Percentiles rank a stretch among this genome's conserved stretches.
Evolutionary conservation across 2,113 vertebrate species (phyloP).

Genomic region (Sphaerodactylus townsendi): DNA sequence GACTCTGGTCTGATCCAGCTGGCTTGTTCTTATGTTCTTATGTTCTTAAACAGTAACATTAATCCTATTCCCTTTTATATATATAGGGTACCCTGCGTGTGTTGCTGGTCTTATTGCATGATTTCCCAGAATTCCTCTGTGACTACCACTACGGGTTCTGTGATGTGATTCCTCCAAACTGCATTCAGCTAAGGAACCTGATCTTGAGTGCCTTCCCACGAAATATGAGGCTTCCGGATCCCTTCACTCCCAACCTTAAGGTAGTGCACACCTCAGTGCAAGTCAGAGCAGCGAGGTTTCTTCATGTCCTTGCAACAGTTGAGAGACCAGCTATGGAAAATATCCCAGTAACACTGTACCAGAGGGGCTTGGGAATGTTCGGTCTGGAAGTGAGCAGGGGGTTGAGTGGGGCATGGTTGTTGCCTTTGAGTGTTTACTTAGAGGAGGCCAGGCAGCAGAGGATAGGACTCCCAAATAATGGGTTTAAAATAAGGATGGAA

Average conservation of each 20-base stretch:
- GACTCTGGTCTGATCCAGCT: too few relatives aligned
- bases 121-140: constrained; percentile 98
- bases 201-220: constrained; percentile 99
- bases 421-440: too few relatives aligned
- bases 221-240: constrained; percentile 99
- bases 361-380: too few relatives aligned
- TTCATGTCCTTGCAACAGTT: background rate
- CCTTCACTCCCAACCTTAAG: constrained; percentile 98
- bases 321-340: background rate
- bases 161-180: constrained; percentile 98
- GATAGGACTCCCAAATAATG: too few relatives aligned
- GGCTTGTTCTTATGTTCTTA: too few relatives aligned
- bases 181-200: constrained; percentile 98
- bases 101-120: constrained; percentile 94
- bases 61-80: background rate
- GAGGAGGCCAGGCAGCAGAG: too few relatives aligned
- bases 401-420: too few relatives aligned
- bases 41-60: too few relatives aligned
- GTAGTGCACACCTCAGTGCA: constrained; percentile 65
- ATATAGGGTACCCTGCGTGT: constrained; percentile 94
- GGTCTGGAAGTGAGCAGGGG: too few relatives aligned
- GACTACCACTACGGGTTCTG: constrained; percentile 99
- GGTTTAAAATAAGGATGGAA: too few relatives aligned
- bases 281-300: background rate
- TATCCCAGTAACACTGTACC: background rate